These are phyloP conservation scores for Corythornis madagascariensis DNA, from an alignment of 2,113 vertebrate genomes.

Conservation along the genomic window DNA sequence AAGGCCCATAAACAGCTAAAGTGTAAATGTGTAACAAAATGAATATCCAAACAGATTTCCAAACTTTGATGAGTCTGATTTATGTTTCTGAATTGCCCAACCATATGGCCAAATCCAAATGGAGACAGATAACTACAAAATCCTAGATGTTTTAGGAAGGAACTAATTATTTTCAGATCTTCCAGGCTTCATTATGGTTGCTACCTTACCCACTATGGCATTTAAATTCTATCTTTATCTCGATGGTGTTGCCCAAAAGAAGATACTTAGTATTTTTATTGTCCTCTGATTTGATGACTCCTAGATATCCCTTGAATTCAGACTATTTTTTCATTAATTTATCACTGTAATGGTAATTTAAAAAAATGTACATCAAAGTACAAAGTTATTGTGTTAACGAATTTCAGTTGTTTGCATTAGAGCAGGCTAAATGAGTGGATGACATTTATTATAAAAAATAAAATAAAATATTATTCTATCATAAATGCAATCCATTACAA, in stretches of 20 bases:
- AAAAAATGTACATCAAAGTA: background rate
- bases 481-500: slow-evolving; percentile 17
- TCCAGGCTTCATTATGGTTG: background rate
- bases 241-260: background rate
- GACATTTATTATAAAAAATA: background rate
- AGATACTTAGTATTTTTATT: background rate
- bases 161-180: background rate
- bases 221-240: background rate
- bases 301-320: background rate
- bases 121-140: background rate
- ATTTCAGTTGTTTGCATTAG: background rate
- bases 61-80: background rate
- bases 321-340: background rate
- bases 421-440: background rate
- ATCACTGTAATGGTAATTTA: background rate
- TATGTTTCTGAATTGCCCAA: background rate
- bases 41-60: background rate
- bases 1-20: background rate
- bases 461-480: background rate
- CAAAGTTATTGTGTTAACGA: background rate
- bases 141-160: background rate
- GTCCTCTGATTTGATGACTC: background rate
- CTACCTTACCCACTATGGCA: background rate
- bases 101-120: background rate
- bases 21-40: background rate